Base-by-base conservation (phyloP, 2,113 vertebrate genomes). In the Cheirogaleus medius region DNA sequence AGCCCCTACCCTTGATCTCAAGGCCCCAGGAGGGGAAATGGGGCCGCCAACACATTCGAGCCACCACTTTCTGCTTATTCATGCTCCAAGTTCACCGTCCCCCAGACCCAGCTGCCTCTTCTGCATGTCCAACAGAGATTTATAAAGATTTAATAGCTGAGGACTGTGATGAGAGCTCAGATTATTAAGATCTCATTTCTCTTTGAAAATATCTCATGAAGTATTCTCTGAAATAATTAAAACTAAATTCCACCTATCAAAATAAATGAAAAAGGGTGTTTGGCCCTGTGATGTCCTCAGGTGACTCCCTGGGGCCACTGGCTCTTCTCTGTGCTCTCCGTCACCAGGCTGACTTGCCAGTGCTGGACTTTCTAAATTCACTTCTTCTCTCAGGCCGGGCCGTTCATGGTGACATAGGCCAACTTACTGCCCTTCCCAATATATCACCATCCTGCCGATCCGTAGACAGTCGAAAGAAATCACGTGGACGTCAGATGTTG, bases 121-220 rank as follows among this genome's bases (percentile, higher is more conserved):
- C 39, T 0, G 4, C 11, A 21, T 29, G 21, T 34, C 77, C 91
- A 47, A 82, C 49, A 20, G 82, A 83, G 87, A n/a, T 42, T 39
- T 90, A 91, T 91, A 66, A 94, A 96, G 97, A 94, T 83, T 90
- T 52, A 85, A 94, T 64, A 76, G 95, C 86, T 8, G 11, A 85
- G 87, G 94, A 52, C 64, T 73, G 81, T 29, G n/a, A 84, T 9
- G 37, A 94, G 97, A 49, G 23, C 90, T 44, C 39, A 5, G 95
- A 37, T 91, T 69, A 94, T 88, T 82, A 96, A 92, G 85, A 71
- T 49, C 94, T 88, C 96, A 69, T 88, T 86, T 96, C 90, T 94
- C 95, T 96, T 92, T 93, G 96, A 97, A 97, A 97, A 91, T 81
- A 92, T 47, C 87, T 96, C 87, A 74, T 78, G 81, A 92, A 74